phyloP scores from a whole-genome alignment of 2,797 vertebrate genomes.

The Rhinatrema bivittatum region DNA sequence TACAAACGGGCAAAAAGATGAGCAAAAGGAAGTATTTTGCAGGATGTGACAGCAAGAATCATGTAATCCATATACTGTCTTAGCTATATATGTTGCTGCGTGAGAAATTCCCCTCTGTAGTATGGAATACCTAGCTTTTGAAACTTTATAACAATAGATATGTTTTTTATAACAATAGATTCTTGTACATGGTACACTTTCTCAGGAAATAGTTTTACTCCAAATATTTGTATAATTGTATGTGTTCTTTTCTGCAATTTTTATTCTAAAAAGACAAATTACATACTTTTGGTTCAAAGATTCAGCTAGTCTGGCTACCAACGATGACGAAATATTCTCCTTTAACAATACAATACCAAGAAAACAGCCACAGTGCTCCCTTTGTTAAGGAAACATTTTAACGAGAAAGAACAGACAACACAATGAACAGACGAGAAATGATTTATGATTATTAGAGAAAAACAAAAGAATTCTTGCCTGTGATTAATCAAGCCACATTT shows the following conservation, averaged over 20 bases:
- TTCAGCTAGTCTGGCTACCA: not conserved
- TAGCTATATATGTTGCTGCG: too few relatives aligned
- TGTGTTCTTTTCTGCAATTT: not conserved
- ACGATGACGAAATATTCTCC: too few relatives aligned
- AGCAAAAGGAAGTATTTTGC: too few relatives aligned
- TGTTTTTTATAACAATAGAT: too few relatives aligned
- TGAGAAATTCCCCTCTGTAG: too few relatives aligned
- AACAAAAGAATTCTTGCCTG: not conserved
- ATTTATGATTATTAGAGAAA: conserved; percentile 1
- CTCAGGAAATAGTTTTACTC: too few relatives aligned
- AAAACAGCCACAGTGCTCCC: not conserved
- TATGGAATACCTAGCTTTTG: too few relatives aligned
- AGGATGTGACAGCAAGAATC: too few relatives aligned
- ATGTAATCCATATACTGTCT: too few relatives aligned
- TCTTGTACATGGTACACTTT: too few relatives aligned
- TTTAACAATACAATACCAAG: not conserved
- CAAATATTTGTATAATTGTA: not conserved
- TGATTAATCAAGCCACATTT: conserved; percentile 3
- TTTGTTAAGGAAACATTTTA: not conserved
- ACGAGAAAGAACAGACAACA: not conserved
- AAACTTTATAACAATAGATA: too few relatives aligned
- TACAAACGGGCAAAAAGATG: too few relatives aligned
- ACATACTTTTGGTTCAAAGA: not conserved
- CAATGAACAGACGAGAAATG: not conserved
- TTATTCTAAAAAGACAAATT: not conserved